Base-by-base conservation (phyloP, 2,113 vertebrate genomes). In the Paraplagusia blochii region DNA sequence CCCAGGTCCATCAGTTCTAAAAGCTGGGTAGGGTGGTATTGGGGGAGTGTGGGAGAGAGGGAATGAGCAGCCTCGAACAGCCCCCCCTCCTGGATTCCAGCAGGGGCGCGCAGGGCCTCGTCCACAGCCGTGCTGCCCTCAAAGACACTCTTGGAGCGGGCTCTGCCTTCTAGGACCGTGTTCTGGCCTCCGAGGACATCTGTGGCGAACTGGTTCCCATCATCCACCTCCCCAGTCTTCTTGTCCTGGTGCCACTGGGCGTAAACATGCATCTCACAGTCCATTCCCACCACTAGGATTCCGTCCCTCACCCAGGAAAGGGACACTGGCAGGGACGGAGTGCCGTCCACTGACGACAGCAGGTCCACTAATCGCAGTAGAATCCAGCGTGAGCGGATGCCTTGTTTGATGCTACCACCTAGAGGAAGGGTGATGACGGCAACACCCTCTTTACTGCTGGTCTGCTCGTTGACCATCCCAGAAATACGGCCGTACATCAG, bases 241-340 rank as follows among this genome's bases (percentile, higher is more conserved):
- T 93, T 87, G 9, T 91, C 89, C 1, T 99, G 95, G 61, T 93
- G 94, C 97, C 97, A 99, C 56, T 99, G 97, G 14, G 96, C 96
- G 22, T 99, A 99, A 12, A 99, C 97, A 0, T 99, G 97, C 97
- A 99, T 99, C 83, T 99, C 97, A 81, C 97, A 99, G 75, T 99
- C 97, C 97, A 99, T 99, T 19, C 97, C 96, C 58, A 98, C 93
- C 39, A 99, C 97, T 68, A 99, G 82, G 55, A 99, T 98, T 16
- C 97, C 97, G 49, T 99, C 97, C 78, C 97, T 90, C 47, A 99
- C 95, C 97, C 97, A 99, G 44, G 96, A 99, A 10, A 99, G 87
- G 48, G 96, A 98, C 29, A 98, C 97, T 0, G 97, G 97, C 60
- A 99, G 77, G 2, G 94, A 98, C 22, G 96, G 97, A 0, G 96